Evolutionary conservation across 2,113 vertebrate genomes (phyloP).

Genomic region (Nothocercus nigrocapillus): DNA sequence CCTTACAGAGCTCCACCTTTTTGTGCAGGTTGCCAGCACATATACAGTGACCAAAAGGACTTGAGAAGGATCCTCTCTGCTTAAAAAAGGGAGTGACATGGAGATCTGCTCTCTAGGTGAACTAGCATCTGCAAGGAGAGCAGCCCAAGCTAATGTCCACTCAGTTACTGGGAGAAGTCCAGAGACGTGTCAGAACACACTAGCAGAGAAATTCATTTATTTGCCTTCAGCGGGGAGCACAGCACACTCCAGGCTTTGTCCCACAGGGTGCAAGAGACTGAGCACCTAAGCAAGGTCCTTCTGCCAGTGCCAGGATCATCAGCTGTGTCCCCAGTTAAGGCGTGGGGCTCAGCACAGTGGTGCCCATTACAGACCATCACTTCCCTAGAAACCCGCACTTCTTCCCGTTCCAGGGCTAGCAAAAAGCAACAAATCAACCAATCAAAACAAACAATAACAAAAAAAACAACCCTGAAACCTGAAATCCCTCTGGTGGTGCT

Average conservation of each 20-base stretch:
- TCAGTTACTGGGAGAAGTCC: rapidly evolving
- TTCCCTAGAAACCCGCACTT: background rate
- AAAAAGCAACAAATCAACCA: background rate
- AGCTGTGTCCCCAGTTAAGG: background rate
- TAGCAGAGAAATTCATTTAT: background rate
- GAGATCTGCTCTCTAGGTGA: background rate
- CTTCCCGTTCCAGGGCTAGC: background rate
- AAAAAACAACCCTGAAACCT: background rate
- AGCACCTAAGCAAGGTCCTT: background rate
- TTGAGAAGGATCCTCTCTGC: background rate
- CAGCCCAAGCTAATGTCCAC: background rate
- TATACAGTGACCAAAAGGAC: background rate
- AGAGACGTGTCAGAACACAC: background rate
- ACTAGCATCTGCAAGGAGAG: background rate
- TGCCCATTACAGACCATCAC: background rate
- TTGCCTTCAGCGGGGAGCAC: rapidly evolving
- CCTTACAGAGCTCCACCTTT: background rate
- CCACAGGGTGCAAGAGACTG: background rate
- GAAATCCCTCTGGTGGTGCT: background rate
- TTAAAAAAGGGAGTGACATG: background rate
- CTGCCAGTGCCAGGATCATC: background rate
- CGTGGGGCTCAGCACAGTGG: background rate
- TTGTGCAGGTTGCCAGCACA: background rate
- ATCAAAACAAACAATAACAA: no score
- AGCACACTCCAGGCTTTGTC: background rate